These are phyloP conservation scores for Lycopodina hypogea DNA, from an alignment of 37 sponge, comb jelly and placozoan species.

Conservation along the genomic window DNA sequence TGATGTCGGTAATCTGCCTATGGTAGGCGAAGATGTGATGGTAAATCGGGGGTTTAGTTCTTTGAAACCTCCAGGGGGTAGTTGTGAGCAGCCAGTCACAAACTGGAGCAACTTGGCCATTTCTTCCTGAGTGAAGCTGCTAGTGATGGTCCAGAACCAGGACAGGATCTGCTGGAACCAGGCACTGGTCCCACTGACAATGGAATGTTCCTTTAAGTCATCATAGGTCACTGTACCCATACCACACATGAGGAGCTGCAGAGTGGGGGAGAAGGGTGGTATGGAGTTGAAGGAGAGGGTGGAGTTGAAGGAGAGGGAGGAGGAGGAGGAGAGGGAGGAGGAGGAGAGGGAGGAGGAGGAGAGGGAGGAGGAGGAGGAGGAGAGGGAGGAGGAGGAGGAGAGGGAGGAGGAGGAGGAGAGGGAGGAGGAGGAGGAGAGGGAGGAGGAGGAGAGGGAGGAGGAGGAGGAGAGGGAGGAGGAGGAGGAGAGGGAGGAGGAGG, in stretches of 20 bases:
- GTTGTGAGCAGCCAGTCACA: slow-evolving; percentile 86
- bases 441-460: background rate
- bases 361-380: background rate
- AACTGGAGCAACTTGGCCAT: slow-evolving; percentile 81
- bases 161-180: slow-evolving; percentile 45
- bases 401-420: background rate
- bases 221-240: slow-evolving; percentile 48
- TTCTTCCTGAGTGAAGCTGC: slow-evolving; percentile 83
- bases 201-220: slow-evolving; percentile 63
- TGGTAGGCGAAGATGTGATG: slow-evolving; percentile 62
- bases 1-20: slow-evolving; percentile 73
- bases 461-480: background rate
- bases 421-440: background rate
- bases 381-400: background rate
- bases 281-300: background rate
- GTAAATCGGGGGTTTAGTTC: slow-evolving; percentile 69
- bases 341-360: background rate
- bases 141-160: slow-evolving; percentile 85
- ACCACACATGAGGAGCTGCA: slow-evolving; percentile 90
- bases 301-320: background rate
- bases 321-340: background rate
- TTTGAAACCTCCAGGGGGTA: slow-evolving; percentile 85
- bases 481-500: too few species aligned
- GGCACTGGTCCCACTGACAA: slow-evolving; percentile 33
- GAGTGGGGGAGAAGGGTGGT: background rate